phyloP scores from a whole-genome alignment of 2,797 vertebrate genomes.

The Astyanax mexicanus region DNA sequence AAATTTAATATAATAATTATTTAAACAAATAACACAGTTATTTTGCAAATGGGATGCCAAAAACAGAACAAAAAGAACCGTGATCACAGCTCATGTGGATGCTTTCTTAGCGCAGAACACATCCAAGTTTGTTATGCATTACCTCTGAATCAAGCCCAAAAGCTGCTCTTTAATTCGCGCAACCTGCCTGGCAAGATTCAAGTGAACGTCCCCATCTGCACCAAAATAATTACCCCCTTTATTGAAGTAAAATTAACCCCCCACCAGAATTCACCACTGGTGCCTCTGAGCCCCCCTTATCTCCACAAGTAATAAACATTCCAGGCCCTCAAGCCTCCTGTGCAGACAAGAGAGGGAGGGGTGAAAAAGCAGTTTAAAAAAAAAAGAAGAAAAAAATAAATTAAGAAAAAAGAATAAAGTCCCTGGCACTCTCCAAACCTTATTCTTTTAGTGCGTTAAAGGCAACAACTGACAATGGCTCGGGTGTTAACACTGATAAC shows the following conservation, averaged over 20 bases:
- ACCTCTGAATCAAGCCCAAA: constrained; percentile 40
- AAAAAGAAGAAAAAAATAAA: constrained; percentile 44
- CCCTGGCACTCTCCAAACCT: constrained; percentile 3
- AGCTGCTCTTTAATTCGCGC: constrained; percentile 39
- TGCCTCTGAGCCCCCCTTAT: constrained; percentile 54
- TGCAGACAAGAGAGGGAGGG: constrained; percentile 19
- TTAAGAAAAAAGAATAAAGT: constrained; percentile 36
- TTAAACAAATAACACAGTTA: too few relatives aligned
- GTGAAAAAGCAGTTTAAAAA: constrained; percentile 31
- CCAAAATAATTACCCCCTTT: constrained; percentile 64
- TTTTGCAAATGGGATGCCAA: too few relatives aligned
- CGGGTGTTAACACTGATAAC: neutral
- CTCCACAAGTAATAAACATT: constrained; percentile 68
- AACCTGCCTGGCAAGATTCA: constrained; percentile 50
- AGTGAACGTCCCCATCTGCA: constrained; percentile 54
- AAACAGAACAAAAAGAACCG: too few relatives aligned
- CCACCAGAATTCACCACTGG: constrained; percentile 48
- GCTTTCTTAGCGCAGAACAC: constrained; percentile 29
- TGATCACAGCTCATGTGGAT: too few relatives aligned
- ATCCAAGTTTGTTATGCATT: constrained; percentile 40
- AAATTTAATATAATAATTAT: too few relatives aligned
- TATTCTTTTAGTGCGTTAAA: constrained; percentile 6
- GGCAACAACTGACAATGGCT: constrained; percentile 23
- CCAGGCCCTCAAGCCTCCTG: constrained; percentile 54
- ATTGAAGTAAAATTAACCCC: constrained; percentile 63